Evolutionary conservation across 1,140 invertebrate species (phyloP), one percentile per base, ranked within the genome.

Genomic region (Scaptomyza hsui): DNA sequence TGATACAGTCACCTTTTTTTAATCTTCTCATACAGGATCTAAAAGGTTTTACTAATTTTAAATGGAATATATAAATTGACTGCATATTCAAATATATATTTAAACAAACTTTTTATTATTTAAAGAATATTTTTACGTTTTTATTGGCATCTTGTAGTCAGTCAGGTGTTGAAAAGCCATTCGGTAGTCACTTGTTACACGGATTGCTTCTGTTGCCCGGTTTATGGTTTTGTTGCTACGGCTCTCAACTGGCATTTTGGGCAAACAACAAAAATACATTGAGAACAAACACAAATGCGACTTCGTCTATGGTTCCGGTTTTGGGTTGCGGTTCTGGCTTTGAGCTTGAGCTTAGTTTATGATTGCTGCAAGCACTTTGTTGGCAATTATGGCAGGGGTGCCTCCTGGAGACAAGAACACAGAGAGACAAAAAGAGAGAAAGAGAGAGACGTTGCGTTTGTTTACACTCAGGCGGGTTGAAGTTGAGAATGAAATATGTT

Each of bases 401-500:
- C 35, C 18, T 15, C 1, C 10, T 12, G 7, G 18, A 29, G 29
- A 48, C 4, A 5, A 2, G 19, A 35, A 29, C 15, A 12, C 19
- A 32, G 13, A 12, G 18, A 51, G 35, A 42, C 13, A 35, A 3
- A 29, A 32, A 19, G 13, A 49, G 26, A 16, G 1, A 10, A 2
- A 29, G 59, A 18, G 21, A 13, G 32, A 29, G n/a, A 13, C 47
- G 51, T 37, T 70, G 65, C 48, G 56, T 80, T 85, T 77, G 82
- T 77, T 74, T 76, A 73, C 68, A 47, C 37, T 60, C 21, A 35
- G 26, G 47, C 47, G 26, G 26, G 15, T 42, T 86, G 70, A 68
- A 81, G 56, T 77, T 72, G 74, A 81, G 77, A 77, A 78, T 86
- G 82, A 86, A 86, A 86, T 86, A 88, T 86, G 74, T 65, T 69